A percentile compares a stretch with the other conserved stretches of the same genome.
These are phyloP conservation scores for Mycogona germanica DNA, from an alignment of 2,888 invertebrate species.

Conservation along the genomic window DNA sequence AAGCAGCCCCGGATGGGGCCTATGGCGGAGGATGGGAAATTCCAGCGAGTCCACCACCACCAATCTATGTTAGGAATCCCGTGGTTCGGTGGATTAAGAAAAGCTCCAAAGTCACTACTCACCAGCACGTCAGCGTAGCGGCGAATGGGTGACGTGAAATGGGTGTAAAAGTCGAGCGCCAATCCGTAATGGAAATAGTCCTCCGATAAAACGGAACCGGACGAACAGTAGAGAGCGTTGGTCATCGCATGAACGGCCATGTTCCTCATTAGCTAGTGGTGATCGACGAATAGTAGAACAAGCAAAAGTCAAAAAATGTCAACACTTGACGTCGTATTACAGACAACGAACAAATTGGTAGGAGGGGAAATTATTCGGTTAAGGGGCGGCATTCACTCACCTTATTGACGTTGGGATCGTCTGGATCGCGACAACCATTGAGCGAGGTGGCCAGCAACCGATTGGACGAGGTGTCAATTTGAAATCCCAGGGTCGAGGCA, in stretches of 20 bases:
- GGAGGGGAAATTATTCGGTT: too few species aligned
- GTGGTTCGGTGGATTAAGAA: not conserved
- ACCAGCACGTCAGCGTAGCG: slow-evolving; percentile 40
- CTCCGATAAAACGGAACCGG: slow-evolving; percentile 27
- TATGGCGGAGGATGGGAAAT: too few species aligned
- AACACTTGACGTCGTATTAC: too few species aligned
- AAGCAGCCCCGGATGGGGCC: too few species aligned
- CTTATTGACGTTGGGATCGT: slow-evolving; percentile 31
- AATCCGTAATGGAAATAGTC: slow-evolving; percentile 33
- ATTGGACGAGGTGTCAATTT: slow-evolving; percentile 29
- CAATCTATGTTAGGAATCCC: too few species aligned
- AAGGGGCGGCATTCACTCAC: slow-evolving; percentile 25
- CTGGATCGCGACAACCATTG: slow-evolving; percentile 29
- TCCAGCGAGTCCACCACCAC: too few species aligned
- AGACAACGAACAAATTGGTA: too few species aligned
- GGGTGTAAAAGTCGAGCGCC: slow-evolving; percentile 36
- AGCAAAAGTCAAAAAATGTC: slow-evolving; percentile 12
- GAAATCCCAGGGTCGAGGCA: slow-evolving; percentile 30
- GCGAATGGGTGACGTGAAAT: slow-evolving; percentile 42
- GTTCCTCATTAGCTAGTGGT: slow-evolving; percentile 28
- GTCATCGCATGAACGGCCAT: slow-evolving; percentile 34
- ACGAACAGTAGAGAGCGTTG: slow-evolving; percentile 32
- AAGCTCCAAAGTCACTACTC: slow-evolving; percentile 13
- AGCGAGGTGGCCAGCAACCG: slow-evolving; percentile 32
- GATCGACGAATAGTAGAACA: slow-evolving; percentile 1